Base-by-base conservation (phyloP, 2,797 vertebrate genomes). In the Microctenopoma stevenorrisi region DNA sequence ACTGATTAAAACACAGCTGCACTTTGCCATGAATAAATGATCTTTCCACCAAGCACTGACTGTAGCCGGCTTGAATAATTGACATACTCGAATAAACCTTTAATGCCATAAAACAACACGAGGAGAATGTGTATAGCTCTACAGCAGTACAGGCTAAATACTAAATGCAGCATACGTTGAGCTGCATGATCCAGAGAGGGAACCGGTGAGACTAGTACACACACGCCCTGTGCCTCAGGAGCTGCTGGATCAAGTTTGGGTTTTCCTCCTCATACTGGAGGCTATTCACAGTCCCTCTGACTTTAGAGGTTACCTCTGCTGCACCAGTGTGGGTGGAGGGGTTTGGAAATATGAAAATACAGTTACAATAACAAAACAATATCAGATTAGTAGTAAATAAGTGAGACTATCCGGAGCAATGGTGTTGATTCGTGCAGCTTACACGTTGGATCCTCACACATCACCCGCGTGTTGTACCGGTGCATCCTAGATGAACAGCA, bases 261-360 rank as follows among this genome's bases (percentile, higher is more conserved):
- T 89, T 86, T 78, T 85, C 75, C 72, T 88, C 61, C 67, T 86
- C 74, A 64, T 65, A 86, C 88, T 89, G 51, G 79, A 90, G 86
- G 79, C 86, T 72, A 73, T 88, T 87, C 86, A 89, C 81, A 72
- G 82, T 73, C 79, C 86, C 62, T 68, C 72, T 65, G 75, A 83
- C 88, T 83, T 77, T 53, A 54, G 76, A 86, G 68, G 71, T 81
- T 68, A 72, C 76, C 78, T 83, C 60, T 83, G 74, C 80, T 67
- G 76, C 71, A 82, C 71, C 73, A 66, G 44, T 73, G 74, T 76
- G 65, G 38, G 77, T 54, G 61, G 72, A 80, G 47, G 76, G 67
- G 64, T 80, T 76, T 69, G 25, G 7, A 30, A 28, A 33, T 33
- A 33, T 30, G 14, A 30, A 16, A 53, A 37, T 6, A 6, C 10